Percentiles rank a stretch among this genome's conserved stretches.
Evolutionary conservation across 2,797 vertebrate species (phyloP).

Genomic region (Borostomias antarcticus): DNA sequence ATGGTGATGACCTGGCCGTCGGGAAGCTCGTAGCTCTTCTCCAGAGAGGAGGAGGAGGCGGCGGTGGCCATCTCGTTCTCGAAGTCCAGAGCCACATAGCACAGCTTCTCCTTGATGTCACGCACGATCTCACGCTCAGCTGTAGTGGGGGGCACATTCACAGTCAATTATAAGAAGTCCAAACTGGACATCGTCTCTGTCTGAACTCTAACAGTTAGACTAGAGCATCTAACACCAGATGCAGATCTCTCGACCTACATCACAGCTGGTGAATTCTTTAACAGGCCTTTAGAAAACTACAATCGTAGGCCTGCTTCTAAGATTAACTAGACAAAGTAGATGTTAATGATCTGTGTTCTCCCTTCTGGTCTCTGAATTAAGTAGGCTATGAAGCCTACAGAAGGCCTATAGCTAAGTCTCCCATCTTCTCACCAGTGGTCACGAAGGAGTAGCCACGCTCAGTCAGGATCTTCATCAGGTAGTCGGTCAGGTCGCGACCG

Average conservation of each 20-base stretch:
- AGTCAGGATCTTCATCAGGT: constrained; percentile 99
- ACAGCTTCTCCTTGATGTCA: constrained; percentile 84
- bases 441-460: constrained; percentile 97
- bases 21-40: constrained; percentile 88
- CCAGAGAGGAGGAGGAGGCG: constrained; percentile 81
- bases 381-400: too few relatives aligned
- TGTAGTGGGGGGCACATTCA: constrained; percentile 37
- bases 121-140: constrained; percentile 83
- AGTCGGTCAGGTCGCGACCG: constrained; percentile 96
- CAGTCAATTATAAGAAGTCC: not conserved
- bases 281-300: too few relatives aligned
- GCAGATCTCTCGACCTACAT: not conserved
- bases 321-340: not conserved
- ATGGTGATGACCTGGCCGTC: constrained; percentile 99
- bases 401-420: not conserved
- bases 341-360: not conserved
- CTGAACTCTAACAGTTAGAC: too few relatives aligned
- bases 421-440: constrained; percentile 84
- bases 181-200: not conserved
- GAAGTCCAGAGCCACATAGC: constrained; percentile 82
- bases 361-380: too few relatives aligned
- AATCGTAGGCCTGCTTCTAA: too few relatives aligned
- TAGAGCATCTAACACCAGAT: too few relatives aligned
- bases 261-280: not conserved
- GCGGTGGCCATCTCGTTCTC: constrained; percentile 85